A percentile compares a stretch with the other conserved stretches of the same genome.
phyloP scores from a whole-genome alignment of 2,888 invertebrate species.

The Osedax fenrisi region DNA sequence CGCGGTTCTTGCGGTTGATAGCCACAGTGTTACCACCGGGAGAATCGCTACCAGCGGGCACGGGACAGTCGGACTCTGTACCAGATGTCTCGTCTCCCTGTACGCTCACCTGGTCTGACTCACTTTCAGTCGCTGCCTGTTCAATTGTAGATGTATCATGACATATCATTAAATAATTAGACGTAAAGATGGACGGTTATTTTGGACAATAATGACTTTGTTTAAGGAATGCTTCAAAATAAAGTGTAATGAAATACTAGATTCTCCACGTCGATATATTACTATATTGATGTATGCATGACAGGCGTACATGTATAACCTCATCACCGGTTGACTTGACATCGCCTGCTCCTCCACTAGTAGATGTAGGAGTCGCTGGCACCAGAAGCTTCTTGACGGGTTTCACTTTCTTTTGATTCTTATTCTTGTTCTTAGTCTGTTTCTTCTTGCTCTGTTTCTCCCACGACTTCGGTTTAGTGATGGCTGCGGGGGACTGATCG shows the following conservation, averaged over 20 bases:
- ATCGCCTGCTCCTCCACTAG: constrained; percentile 36
- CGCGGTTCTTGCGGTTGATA: too few relatives aligned
- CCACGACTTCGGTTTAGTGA: constrained; percentile 61
- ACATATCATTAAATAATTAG: neutral
- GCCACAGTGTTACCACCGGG: too few relatives aligned
- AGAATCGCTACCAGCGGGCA: too few relatives aligned
- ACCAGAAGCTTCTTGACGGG: constrained; percentile 26
- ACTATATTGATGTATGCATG: too few relatives aligned
- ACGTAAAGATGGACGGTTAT: too few relatives aligned
- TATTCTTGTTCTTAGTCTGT: constrained; percentile 42
- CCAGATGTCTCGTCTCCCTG: too few relatives aligned
- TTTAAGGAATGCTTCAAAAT: too few relatives aligned
- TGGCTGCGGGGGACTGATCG: constrained; percentile 32
- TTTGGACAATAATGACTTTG: too few relatives aligned
- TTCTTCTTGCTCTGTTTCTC: constrained; percentile 60
- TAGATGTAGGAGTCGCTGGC: neutral
- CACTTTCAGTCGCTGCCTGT: constrained; percentile 35
- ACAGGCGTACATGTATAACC: too few relatives aligned
- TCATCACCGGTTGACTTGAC: constrained; percentile 28
- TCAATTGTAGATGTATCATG: constrained; percentile 36
- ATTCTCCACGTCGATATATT: too few relatives aligned
- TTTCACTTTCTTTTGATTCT: constrained; percentile 26
- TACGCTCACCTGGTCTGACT: constrained; percentile 5
- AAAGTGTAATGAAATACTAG: too few relatives aligned
- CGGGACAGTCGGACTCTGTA: too few relatives aligned